Evolutionary conservation across 1,140 invertebrate species (phyloP).

Genomic region (Papilio helenus): DNA sequence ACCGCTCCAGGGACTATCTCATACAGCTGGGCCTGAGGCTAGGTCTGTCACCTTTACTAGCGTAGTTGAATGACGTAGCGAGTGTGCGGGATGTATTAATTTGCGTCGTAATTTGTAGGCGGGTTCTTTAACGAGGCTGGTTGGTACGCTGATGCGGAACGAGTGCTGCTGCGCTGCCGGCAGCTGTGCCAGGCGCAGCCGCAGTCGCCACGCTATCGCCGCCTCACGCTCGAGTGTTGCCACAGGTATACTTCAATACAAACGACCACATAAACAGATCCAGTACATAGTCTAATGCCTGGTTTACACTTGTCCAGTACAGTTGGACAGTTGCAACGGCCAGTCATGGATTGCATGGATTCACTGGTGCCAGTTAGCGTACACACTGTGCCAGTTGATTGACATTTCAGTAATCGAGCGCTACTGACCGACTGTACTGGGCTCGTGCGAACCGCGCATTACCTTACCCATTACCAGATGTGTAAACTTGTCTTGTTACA

Average conservation of each 20-base stretch:
- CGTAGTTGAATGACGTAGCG: background rate
- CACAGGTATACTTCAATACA: slow-evolving; percentile 84
- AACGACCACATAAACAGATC: background rate
- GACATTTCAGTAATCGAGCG: too few relatives aligned
- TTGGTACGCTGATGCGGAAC: slow-evolving; percentile 90
- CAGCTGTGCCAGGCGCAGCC: slow-evolving; percentile 83
- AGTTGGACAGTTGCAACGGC: too few relatives aligned
- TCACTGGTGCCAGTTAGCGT: too few relatives aligned
- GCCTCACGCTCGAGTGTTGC: slow-evolving; percentile 87
- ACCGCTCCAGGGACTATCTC: slow-evolving; percentile 56
- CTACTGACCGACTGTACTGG: too few relatives aligned
- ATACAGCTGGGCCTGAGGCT: slow-evolving; percentile 78
- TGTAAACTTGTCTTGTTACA: background rate
- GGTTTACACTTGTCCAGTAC: too few relatives aligned
- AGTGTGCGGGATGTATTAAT: background rate
- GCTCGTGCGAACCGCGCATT: too few relatives aligned
- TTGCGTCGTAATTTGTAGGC: slow-evolving; percentile 77
- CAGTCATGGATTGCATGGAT: too few relatives aligned
- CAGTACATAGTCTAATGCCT: too few relatives aligned
- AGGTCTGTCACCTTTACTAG: slow-evolving; percentile 54
- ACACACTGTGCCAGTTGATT: too few relatives aligned
- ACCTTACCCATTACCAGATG: background rate
- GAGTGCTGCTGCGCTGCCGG: slow-evolving; percentile 86
- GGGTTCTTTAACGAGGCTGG: slow-evolving; percentile 94
- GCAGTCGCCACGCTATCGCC: slow-evolving; percentile 75